Evolutionary conservation across 2,888 invertebrate species (phyloP), one percentile per base, ranked within the genome.

Genomic region (Miltochrista miniata): DNA sequence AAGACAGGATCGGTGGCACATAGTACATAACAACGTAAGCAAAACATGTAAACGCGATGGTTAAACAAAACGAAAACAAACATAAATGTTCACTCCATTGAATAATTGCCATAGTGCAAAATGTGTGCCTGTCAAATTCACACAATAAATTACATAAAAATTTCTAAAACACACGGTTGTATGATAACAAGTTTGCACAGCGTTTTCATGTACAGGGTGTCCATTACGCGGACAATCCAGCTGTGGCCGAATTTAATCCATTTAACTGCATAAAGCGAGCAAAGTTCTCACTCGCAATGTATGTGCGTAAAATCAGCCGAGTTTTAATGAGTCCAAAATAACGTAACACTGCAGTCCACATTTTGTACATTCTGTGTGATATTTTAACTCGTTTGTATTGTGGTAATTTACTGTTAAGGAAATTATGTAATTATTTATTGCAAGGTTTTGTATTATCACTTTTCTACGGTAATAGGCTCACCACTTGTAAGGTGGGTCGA

Each of bases 221-320:
- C 82, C 85, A 83, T 83, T 84, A 81, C 79, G 70, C 64, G 76
- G 72, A 76, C 85, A 85, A 82, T 86, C 80, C 84, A 77, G 83
- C 81, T 81, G 85, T 70, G 83, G 83, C 81, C 69, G 70, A 79
- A 80, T 84, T 83, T 86, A 87, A 87, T 87, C 86, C 84, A 79
- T 81, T 87, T 86, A 84, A 84, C 81, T 77, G 81, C 75, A 81
- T 79, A 81, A 79, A 80, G 72, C 74, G 68, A 54, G 73, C 74
- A 73, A 81, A 83, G 81, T 82, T 85, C 82, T 83, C 80, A 79
- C 73, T 64, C 18, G 18, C 68, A 64, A 76, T 70, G 76, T 77
- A 78, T 81, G 79, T 76, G 78, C 79, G 79, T 79, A 81, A 83
- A 83, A 83, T 82, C 81, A 81, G 76, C 72, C 71, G 64, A 54